Base-by-base conservation (phyloP, 2,888 invertebrate genomes). In the Boloria euphrosyne region DNA sequence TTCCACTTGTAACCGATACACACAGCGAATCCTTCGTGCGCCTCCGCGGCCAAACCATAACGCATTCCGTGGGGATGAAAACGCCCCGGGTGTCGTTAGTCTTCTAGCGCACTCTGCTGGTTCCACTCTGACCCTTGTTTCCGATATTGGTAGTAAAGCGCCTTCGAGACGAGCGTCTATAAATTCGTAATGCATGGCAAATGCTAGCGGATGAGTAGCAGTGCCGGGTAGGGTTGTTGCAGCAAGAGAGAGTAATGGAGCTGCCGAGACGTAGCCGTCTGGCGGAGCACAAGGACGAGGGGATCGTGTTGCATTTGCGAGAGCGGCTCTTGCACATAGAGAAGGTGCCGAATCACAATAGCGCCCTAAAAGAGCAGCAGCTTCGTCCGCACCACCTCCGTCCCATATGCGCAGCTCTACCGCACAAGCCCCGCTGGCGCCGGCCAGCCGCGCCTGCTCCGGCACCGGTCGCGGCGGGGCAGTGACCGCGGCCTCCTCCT, bases 11-110 rank as follows among this genome's bases (percentile, higher is more conserved):
- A 97, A 93, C 66, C 97, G 94, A 82, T 96, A 97, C 62, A 95
- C 93, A 82, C 97, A 97, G 65, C 96, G 95, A 64, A 97, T 85
- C 72, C 95, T 95, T 70, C 93, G 93, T 44, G 96, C 95, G 5
- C 97, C 97, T 0, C 97, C 97, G 52, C 97, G 93, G 0, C 97
- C 97, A 81, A 95, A 97, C 77, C 97, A 93, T 80, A 97, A 95
- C 3, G 96, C 95, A 83, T 97, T 97, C 16, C 96, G 95, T 71
- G 96, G 94, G 51, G 95, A 93, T 0, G 96, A 94, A 77, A 97
- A 95, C 43, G 95, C 93, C 73, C 89, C 90, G 13, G 93, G 92
- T 67, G 83, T 82, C 50, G 81, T 80, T 52, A 89, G 73, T 59
- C 80, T 77, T 17, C 90, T 85, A 55, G 88, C 85, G 71, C 91